Evolutionary conservation across 2,797 vertebrate genomes (phyloP).

Genomic region (Champsocephalus gunnari): DNA sequence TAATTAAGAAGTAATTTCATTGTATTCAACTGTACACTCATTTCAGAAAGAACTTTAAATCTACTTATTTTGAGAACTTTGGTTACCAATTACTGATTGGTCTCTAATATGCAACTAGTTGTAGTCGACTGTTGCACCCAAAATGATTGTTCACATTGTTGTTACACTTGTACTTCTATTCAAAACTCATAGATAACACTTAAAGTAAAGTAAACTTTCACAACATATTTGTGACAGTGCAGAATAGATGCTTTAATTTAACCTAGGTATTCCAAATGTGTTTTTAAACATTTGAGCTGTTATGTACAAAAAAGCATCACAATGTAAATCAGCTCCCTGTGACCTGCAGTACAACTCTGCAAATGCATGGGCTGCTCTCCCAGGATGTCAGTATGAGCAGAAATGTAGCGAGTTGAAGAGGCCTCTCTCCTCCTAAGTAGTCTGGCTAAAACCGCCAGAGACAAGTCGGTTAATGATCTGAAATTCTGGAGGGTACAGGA

Average conservation of each 20-base stretch:
- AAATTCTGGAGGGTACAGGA: slow-evolving; percentile 28
- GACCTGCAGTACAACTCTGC: slow-evolving; percentile 20
- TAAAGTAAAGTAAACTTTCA: neutral
- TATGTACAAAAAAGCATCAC: neutral
- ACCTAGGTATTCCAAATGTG: slow-evolving; percentile 3
- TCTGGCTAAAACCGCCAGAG: slow-evolving; percentile 29
- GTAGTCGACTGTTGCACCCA: neutral
- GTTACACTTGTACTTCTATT: neutral
- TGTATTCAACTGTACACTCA: neutral
- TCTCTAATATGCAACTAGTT: neutral
- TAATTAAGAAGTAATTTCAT: neutral
- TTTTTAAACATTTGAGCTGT: neutral
- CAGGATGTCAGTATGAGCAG: slow-evolving; percentile 24
- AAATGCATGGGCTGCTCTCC: neutral
- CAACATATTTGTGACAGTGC: neutral
- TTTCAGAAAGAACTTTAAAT: neutral
- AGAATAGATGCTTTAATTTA: neutral
- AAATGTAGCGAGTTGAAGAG: slow-evolving; percentile 3
- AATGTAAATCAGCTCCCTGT: slow-evolving; percentile 7
- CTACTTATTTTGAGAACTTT: neutral
- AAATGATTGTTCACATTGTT: neutral
- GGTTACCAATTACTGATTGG: neutral
- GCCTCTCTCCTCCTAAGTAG: slow-evolving; percentile 34
- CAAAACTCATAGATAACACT: neutral
- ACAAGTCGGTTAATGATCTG: slow-evolving; percentile 47